These are phyloP conservation scores for Phocoena sinus DNA, from an alignment of 2,113 vertebrate genomes.

Conservation along the genomic window DNA sequence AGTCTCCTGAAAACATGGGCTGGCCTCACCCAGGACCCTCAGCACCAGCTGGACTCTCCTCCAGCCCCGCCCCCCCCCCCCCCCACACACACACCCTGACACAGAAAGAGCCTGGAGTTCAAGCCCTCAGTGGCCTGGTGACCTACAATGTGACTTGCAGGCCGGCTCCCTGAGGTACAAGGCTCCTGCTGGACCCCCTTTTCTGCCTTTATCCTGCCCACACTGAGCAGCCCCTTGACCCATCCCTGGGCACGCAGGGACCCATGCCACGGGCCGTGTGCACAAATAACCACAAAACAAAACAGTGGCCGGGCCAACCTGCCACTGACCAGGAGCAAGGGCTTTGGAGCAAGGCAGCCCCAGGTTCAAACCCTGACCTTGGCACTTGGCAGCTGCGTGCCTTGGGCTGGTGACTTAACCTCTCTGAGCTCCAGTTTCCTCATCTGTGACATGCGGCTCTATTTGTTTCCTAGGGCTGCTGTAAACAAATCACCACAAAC, in stretches of 20 bases:
- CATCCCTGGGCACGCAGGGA: neutral
- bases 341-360: neutral
- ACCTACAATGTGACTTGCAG: neutral
- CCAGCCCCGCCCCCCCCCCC: neutral
- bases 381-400: neutral
- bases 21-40: neutral
- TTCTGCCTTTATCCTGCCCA: neutral
- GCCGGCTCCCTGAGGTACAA: neutral
- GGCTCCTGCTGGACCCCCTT: neutral
- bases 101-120: neutral
- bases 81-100: neutral
- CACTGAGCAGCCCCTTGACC: neutral
- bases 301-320: no score
- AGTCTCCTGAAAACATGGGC: neutral
- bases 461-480: neutral
- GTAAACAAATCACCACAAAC: neutral
- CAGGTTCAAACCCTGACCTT: neutral
- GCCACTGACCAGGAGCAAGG: neutral
- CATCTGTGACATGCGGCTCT: neutral
- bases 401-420: neutral
- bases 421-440: neutral
- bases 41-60: neutral
- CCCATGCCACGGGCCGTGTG: rapidly evolving
- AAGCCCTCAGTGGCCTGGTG: neutral
- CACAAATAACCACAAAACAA: neutral